Conservation (phyloP, 2,113 vertebrate species). For the Amphiprion percula region DNA sequence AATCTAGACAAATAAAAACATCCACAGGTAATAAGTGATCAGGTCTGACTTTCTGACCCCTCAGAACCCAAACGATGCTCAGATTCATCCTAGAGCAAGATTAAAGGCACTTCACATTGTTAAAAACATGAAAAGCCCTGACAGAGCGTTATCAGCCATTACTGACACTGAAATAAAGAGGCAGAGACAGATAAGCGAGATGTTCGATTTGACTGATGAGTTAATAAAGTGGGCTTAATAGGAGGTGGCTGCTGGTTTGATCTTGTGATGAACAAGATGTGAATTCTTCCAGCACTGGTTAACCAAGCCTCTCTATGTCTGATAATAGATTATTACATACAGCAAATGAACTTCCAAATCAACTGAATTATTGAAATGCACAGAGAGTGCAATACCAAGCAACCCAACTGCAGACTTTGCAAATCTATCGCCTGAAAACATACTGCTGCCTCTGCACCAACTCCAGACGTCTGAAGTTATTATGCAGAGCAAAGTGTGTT, state of each 20-base stretch:
- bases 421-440: constrained; percentile 1
- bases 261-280: constrained; percentile 7
- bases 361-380: constrained; percentile 17
- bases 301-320: constrained; percentile 1
- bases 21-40: too few species aligned
- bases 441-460: constrained; percentile 2
- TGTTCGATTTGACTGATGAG: constrained; percentile 18
- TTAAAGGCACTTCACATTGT: neutral
- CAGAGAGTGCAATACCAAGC: constrained; percentile 1
- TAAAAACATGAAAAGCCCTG: too few species aligned
- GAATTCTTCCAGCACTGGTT: neutral
- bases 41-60: neutral
- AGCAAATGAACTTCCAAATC: neutral
- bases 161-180: constrained; percentile 16
- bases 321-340: constrained; percentile 6
- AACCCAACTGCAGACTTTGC: neutral
- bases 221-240: constrained; percentile 44
- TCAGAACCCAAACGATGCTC: neutral
- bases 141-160: too few species aligned
- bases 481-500: constrained; percentile 35
- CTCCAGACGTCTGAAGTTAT: constrained; percentile 51
- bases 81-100: constrained; percentile 9
- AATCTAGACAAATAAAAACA: too few species aligned
- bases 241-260: constrained; percentile 26
- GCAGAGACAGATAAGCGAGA: constrained; percentile 3